Conservation (phyloP, 2,113 vertebrate genomes). For the Callopanchax toddi region DNA sequence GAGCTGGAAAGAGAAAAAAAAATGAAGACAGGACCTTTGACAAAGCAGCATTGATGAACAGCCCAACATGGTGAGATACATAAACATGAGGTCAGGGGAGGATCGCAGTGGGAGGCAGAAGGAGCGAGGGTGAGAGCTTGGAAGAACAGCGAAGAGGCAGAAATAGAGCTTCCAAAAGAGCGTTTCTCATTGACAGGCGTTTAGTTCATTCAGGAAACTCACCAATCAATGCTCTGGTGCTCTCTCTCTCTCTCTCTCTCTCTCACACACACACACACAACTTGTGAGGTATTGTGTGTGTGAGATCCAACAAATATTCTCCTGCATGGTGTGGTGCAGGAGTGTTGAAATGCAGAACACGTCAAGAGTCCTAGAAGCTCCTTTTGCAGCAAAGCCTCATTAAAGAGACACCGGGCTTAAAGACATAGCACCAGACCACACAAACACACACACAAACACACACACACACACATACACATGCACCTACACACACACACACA, state of each 20-base stretch:
- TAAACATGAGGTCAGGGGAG: constrained; percentile 70
- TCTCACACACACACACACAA: constrained; percentile 11
- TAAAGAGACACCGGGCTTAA: constrained; percentile 73
- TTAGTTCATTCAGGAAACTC: constrained; percentile 59
- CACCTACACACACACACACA: constrained; percentile 16
- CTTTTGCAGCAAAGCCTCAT: constrained; percentile 74
- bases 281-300: constrained; percentile 8
- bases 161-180: constrained; percentile 49
- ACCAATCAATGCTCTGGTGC: constrained; percentile 44
- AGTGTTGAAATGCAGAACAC: constrained; percentile 71
- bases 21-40: constrained; percentile 50
- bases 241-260: not conserved
- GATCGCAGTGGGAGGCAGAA: constrained; percentile 38
- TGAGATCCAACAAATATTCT: constrained; percentile 13
- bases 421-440: constrained; percentile 64
- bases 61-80: no score
- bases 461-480: constrained; percentile 15
- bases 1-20: constrained; percentile 9
- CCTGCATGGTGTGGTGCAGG: constrained; percentile 23
- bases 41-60: constrained; percentile 40
- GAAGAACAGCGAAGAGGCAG: constrained; percentile 15
- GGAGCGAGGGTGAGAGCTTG: not conserved
- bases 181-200: constrained; percentile 59
- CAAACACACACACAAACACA: constrained; percentile 39
- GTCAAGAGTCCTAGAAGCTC: constrained; percentile 56